Percentiles rank a stretch among this genome's conserved stretches.
These are phyloP conservation scores for Dichetophora obliterata DNA, from an alignment of 2,888 invertebrate genomes.

Conservation along the genomic window DNA sequence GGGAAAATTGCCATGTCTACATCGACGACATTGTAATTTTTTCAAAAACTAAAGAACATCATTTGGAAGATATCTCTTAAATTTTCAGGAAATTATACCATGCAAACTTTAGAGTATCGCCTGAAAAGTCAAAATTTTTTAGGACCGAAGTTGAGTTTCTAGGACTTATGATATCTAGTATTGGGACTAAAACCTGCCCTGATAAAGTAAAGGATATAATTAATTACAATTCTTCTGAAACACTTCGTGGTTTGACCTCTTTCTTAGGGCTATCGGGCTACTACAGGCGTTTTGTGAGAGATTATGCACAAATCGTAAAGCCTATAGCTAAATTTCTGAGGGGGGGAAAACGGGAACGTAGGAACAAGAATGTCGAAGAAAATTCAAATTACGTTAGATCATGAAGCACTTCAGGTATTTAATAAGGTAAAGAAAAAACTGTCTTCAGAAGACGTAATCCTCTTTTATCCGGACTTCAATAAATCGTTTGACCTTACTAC, in stretches of 20 bases:
- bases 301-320: slow-evolving; percentile 29
- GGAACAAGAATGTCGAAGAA: slow-evolving; percentile 37
- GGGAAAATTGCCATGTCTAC: too few relatives aligned
- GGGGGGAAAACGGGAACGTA: slow-evolving; percentile 44
- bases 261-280: not conserved
- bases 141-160: too few relatives aligned
- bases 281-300: not conserved
- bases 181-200: too few relatives aligned
- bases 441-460: slow-evolving; percentile 37
- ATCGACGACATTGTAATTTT: too few relatives aligned
- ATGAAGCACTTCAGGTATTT: slow-evolving; percentile 40
- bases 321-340: slow-evolving; percentile 40
- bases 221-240: slow-evolving; percentile 8
- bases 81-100: too few relatives aligned
- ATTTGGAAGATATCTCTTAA: too few relatives aligned
- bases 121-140: too few relatives aligned
- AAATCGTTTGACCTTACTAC: slow-evolving; percentile 41
- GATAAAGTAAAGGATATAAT: too few relatives aligned
- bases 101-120: too few relatives aligned
- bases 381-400: slow-evolving; percentile 33
- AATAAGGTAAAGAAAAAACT: slow-evolving; percentile 34
- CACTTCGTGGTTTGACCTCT: not conserved
- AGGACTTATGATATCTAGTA: too few relatives aligned
- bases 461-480: slow-evolving; percentile 32
- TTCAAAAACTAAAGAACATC: too few relatives aligned